A percentile compares a stretch with the other conserved stretches of the same genome.
These are phyloP conservation scores for Drosophila nr. perissopoda DNA, from an alignment of 2,888 invertebrate genomes.

Conservation along the genomic window DNA sequence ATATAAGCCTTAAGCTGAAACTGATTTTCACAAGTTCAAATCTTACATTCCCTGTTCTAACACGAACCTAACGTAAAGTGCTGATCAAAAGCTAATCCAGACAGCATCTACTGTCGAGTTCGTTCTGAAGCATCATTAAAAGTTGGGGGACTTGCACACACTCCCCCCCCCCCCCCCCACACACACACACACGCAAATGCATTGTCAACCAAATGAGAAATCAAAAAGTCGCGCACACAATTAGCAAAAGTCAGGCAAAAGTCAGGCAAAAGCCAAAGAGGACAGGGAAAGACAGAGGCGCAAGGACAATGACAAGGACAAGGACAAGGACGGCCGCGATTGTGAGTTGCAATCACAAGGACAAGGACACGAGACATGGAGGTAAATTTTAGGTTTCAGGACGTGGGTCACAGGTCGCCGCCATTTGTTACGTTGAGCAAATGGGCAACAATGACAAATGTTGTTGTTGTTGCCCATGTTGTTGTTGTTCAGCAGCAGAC, in stretches of 20 bases:
- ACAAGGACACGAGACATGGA: conserved; percentile 25
- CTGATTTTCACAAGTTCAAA: background rate
- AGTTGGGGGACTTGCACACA: background rate
- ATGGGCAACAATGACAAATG: conserved; percentile 55
- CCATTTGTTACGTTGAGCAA: conserved; percentile 53
- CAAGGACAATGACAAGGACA: conserved; percentile 9
- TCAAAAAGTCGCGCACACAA: conserved; percentile 62
- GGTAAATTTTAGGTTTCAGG: background rate
- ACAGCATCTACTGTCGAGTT: background rate
- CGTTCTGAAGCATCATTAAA: background rate
- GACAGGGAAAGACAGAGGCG: conserved; percentile 2
- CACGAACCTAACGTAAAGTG: background rate
- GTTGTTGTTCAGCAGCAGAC: conserved; percentile 30
- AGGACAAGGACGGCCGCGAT: conserved; percentile 3
- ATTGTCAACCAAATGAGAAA: conserved; percentile 25
- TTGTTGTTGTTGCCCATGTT: conserved; percentile 11
- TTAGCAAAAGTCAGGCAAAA: conserved; percentile 52
- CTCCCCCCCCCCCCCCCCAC: background rate
- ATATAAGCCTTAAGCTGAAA: no score
- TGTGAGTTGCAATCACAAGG: conserved; percentile 1
- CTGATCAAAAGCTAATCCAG: background rate
- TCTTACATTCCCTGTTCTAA: background rate
- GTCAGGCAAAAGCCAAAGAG: conserved; percentile 15
- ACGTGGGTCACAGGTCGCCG: conserved; percentile 26
- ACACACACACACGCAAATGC: background rate